phyloP scores from a whole-genome alignment of 2,888 invertebrate genomes.

The Adelphocoris suturalis region DNA sequence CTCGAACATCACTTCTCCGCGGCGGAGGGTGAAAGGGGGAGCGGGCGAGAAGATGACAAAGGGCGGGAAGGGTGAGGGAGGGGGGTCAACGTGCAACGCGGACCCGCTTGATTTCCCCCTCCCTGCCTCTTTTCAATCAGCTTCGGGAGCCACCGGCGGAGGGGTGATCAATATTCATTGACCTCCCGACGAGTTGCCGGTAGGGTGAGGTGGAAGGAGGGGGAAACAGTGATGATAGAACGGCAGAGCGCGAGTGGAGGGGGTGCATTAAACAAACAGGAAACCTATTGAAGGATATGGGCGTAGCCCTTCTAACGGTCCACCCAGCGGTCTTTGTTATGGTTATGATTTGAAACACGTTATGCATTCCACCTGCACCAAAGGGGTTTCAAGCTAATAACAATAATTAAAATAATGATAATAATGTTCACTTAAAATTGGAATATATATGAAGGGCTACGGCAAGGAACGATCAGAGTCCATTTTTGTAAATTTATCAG shows the following conservation, averaged over 20 bases:
- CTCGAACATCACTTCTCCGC: neutral
- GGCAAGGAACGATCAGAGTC: too few relatives aligned
- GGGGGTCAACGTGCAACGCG: neutral
- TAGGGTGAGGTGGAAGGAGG: neutral
- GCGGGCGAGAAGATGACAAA: too few relatives aligned
- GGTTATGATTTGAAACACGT: too few relatives aligned
- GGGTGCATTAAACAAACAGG: neutral
- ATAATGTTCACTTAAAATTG: too few relatives aligned
- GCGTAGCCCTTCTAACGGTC: neutral
- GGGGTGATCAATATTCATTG: conserved; percentile 54
- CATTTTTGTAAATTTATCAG: too few relatives aligned
- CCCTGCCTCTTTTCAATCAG: conserved; percentile 38
- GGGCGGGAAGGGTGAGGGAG: neutral
- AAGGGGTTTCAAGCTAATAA: too few relatives aligned
- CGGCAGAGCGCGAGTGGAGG: neutral
- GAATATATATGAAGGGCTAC: too few relatives aligned
- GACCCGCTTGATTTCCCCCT: neutral
- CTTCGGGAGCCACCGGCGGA: neutral
- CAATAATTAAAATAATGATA: too few relatives aligned
- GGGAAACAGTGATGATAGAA: too few relatives aligned
- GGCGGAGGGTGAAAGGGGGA: too few relatives aligned
- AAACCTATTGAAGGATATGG: neutral
- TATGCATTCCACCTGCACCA: too few relatives aligned
- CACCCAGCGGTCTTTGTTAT: neutral
- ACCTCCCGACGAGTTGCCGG: conserved; percentile 12